Evolutionary conservation across 2,888 invertebrate species (phyloP), one percentile per base, ranked within the genome.

Genomic region (Hypomecis atomaria): DNA sequence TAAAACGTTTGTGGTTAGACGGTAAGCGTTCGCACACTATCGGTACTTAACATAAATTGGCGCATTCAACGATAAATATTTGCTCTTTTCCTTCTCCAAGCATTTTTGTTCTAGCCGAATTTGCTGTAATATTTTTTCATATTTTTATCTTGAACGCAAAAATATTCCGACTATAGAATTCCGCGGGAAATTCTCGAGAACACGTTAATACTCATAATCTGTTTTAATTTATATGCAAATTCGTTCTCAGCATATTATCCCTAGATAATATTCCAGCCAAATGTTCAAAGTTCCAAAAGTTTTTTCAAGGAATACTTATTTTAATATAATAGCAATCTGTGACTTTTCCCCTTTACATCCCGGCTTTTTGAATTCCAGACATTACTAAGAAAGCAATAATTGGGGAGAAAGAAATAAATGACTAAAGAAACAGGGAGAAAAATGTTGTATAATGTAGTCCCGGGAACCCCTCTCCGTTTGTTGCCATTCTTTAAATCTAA

Each of bases 381-480:
- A 82, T 82, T 78, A 79, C 78, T 81, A 78, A 81, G 78, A 82
- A 82, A 80, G 81, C 78, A 79, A 83, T 84, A 82, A 87, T 86
- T 67, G 76, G 78, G 79, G 79, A 74, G 75, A 80, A 37, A 44
- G 59, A 49, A 64, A 64, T 59, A 64, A 59, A 82, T 65, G 77
- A 78, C 79, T 77, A 75, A 70, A 76, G 76, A 69, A 75, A 77
- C 72, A 79, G 78, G 79, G 77, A 81, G 78, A 83, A 85, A 87
- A 84, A 84, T 79, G 71, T 82, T 79, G 71, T 83, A 78, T 87
- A 88, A 89, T 85, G 85, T 85, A 87, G 83, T 87, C 78, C 73
- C 79, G 67, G 65, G 78, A 79, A 77, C 75, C 79, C 78, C 73
- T 70, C 70, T 78, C 76, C 76, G 76, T 81, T 82, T 81, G 84